Conservation (phyloP, 2,113 vertebrate genomes). For the Tachysurus fulvidraco region DNA sequence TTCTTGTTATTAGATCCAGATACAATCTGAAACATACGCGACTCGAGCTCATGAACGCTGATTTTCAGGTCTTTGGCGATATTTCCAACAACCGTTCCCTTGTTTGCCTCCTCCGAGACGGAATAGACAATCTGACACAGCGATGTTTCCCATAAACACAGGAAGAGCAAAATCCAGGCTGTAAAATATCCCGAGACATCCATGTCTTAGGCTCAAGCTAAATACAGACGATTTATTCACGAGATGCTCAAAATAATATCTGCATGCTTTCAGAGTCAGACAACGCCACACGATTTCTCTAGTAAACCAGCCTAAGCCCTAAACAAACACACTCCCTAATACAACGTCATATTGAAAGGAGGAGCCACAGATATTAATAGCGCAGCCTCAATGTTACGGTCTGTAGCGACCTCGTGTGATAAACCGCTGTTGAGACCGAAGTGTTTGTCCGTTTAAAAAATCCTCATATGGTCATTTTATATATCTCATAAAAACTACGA, state of each 20-base stretch:
- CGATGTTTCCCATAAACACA: conserved; percentile 48
- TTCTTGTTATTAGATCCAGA: conserved; percentile 70
- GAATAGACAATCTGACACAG: conserved; percentile 66
- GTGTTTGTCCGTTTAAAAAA: not conserved
- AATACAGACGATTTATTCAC: not conserved
- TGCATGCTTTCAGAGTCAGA: not conserved
- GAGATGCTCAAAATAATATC: not conserved
- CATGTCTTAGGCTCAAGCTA: not conserved
- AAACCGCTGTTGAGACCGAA: not conserved
- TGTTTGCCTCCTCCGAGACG: conserved; percentile 68
- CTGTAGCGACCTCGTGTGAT: conserved; percentile 27
- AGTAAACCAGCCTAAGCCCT: not conserved
- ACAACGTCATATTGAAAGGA: conserved; percentile 8
- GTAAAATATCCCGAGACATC: conserved; percentile 24
- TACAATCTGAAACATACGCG: conserved; percentile 69
- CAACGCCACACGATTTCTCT: not conserved
- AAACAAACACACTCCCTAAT: not conserved
- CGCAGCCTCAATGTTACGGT: conserved; percentile 24
- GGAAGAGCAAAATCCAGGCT: conserved; percentile 51
- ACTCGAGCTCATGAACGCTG: conserved; percentile 62
- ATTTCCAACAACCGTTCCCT: conserved; percentile 69
- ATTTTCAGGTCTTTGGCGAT: conserved; percentile 73
- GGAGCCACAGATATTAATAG: conserved; percentile 4
- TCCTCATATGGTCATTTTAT: not conserved
- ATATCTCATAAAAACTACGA: not conserved